Conservation (phyloP, 2,888 invertebrate genomes). For the Melanchra persicariae region DNA sequence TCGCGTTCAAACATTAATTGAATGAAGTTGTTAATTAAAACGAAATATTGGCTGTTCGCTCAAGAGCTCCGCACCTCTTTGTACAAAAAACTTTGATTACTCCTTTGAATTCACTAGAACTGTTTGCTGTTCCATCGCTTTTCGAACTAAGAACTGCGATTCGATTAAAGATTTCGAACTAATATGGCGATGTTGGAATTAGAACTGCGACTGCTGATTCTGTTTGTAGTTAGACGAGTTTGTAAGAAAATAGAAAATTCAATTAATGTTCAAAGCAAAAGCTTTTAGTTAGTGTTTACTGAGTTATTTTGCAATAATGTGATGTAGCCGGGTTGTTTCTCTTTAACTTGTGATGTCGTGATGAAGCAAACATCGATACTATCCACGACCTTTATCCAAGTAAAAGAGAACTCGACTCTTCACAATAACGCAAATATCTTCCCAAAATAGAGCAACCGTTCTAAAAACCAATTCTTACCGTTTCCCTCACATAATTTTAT, state of each 20-base stretch:
- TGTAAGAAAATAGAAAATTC: constrained; percentile 30
- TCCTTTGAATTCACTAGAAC: constrained; percentile 19
- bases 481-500: constrained; percentile 37
- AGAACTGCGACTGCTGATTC: constrained; percentile 26
- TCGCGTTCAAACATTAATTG: constrained; percentile 42
- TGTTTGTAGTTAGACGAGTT: constrained; percentile 29
- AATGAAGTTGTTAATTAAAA: constrained; percentile 57
- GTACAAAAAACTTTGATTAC: constrained; percentile 23
- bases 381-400: background rate
- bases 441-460: background rate
- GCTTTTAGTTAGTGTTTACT: background rate
- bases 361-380: background rate
- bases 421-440: background rate
- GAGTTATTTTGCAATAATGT: constrained; percentile 8
- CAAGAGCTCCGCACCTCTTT: constrained; percentile 12
- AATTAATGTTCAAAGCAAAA: constrained; percentile 29
- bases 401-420: background rate
- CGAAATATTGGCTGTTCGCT: constrained; percentile 56
- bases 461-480: constrained; percentile 13
- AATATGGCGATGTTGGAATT: constrained; percentile 8
- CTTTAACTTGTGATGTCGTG: background rate
- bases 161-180: constrained; percentile 40
- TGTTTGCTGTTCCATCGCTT: constrained; percentile 15
- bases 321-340: background rate
- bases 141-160: constrained; percentile 25